Conservation (phyloP, 2,113 vertebrate species). For the Notarius quadriscutis region DNA sequence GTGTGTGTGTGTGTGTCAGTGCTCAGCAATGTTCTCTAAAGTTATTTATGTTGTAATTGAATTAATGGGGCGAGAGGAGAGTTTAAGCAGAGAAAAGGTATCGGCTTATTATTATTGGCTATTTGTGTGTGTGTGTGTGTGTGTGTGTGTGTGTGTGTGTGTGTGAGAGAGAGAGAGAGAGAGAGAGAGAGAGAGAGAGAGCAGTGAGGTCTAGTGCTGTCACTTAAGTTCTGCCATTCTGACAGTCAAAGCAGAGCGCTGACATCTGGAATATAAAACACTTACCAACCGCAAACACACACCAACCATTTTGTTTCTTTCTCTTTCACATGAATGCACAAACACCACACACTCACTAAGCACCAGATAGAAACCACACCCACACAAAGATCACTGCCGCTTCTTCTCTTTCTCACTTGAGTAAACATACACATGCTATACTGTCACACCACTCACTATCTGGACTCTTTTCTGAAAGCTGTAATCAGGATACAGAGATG, state of each 20-base stretch:
- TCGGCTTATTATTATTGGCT: not conserved
- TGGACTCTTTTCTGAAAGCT: constrained; percentile 63
- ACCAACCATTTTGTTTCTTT: constrained; percentile 24
- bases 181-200: not conserved
- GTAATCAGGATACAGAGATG: constrained; percentile 73
- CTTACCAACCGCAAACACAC: constrained; percentile 15
- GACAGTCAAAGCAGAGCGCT: not conserved
- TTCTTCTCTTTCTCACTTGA: constrained; percentile 42
- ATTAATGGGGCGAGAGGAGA: no score
- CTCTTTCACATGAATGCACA: constrained; percentile 27
- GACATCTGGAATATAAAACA: constrained; percentile 30
- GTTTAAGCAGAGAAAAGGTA: no score
- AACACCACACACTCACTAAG: constrained; percentile 32
- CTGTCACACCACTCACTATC: constrained; percentile 57
- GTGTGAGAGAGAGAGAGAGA: not conserved
- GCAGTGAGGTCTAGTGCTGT: not conserved
- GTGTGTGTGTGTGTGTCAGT: no score
- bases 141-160: not conserved
- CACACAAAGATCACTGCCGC: constrained; percentile 36
- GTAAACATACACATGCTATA: constrained; percentile 53
- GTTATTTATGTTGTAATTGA: no score
- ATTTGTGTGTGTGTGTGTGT: not conserved
- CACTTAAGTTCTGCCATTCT: not conserved
- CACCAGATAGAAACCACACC: not conserved
- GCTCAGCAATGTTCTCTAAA: no score